Conservation (phyloP, 2,113 vertebrate species). For the Seriola aureovittata region DNA sequence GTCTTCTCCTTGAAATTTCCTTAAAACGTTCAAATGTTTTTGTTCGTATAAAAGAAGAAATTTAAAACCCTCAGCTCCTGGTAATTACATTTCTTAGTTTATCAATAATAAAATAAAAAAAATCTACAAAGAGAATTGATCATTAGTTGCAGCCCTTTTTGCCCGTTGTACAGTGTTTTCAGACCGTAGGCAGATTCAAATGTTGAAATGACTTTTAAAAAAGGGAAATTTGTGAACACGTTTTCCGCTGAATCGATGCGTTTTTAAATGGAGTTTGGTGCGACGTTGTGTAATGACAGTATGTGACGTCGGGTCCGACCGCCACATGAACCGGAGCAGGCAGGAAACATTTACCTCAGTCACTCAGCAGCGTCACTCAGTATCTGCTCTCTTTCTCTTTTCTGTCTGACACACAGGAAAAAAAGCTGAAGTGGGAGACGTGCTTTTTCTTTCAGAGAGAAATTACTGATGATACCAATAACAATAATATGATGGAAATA, state of each 20-base stretch:
- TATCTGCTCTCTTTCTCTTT: constrained; percentile 1
- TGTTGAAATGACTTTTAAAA: neutral
- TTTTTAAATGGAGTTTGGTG: neutral
- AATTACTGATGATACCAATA: constrained; percentile 59
- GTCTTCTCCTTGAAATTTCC: too few species aligned
- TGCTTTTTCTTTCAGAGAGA: constrained; percentile 21
- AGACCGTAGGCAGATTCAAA: too few species aligned
- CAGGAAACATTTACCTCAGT: constrained; percentile 74
- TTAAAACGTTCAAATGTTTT: too few species aligned
- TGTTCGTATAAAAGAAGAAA: too few species aligned
- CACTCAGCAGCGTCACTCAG: constrained; percentile 47
- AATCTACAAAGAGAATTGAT: neutral
- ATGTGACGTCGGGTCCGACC: neutral
- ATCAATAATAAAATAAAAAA: neutral
- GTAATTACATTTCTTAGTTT: too few species aligned
- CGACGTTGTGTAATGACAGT: too few species aligned
- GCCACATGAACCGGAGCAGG: constrained; percentile 26
- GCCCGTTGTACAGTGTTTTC: neutral
- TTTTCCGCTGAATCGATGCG: accelerated
- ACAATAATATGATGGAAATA: constrained; percentile 69
- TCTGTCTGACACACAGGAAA: neutral
- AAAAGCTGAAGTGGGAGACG: constrained; percentile 35
- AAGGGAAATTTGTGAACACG: neutral
- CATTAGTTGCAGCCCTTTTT: neutral
- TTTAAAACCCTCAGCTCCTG: too few species aligned